These are phyloP conservation scores for Scrobipalpa atriplicella DNA, from an alignment of 2,888 invertebrate genomes.

Conservation along the genomic window DNA sequence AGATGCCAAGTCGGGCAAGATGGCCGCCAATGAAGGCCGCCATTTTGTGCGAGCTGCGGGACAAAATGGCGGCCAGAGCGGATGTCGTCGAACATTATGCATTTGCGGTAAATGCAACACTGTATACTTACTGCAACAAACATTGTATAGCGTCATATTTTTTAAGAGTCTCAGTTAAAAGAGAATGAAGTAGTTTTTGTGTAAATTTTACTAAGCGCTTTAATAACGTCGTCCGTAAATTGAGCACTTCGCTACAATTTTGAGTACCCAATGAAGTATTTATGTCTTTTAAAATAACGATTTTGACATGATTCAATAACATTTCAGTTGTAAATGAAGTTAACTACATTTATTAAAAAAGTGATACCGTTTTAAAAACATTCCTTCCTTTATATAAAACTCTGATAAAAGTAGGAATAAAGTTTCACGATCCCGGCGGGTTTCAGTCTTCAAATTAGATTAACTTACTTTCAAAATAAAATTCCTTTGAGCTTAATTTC, in stretches of 20 bases:
- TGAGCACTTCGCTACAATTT: too few relatives aligned
- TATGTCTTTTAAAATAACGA: too few relatives aligned
- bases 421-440: neutral
- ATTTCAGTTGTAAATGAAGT: too few relatives aligned
- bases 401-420: neutral
- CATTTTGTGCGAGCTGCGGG: neutral
- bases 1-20: conserved; percentile 38
- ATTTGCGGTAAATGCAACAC: neutral
- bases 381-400: neutral
- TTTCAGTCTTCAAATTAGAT: neutral
- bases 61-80: conserved; percentile 18
- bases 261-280: too few relatives aligned
- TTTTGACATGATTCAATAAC: too few relatives aligned
- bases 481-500: neutral
- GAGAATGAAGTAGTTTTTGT: too few relatives aligned
- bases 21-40: conserved; percentile 56
- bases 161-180: neutral
- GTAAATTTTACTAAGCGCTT: too few relatives aligned
- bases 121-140: neutral
- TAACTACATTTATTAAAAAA: too few relatives aligned
- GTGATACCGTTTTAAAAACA: too few relatives aligned
- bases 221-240: too few relatives aligned
- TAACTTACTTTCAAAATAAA: neutral
- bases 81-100: neutral
- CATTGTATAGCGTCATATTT: neutral